phyloP scores from a whole-genome alignment of 2,113 vertebrate species.

The Rallus limicola region DNA sequence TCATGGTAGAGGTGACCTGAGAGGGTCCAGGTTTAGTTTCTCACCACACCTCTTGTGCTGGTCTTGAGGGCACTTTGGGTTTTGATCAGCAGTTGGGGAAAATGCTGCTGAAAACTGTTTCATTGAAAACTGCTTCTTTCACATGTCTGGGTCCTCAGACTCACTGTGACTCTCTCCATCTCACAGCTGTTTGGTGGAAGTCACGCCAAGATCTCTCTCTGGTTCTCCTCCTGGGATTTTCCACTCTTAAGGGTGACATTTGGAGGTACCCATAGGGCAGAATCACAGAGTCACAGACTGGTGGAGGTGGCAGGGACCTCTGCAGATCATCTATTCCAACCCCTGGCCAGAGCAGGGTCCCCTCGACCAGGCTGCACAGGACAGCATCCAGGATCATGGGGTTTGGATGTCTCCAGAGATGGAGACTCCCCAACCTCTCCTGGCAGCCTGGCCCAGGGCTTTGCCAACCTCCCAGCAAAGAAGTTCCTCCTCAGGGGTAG shows the following conservation, averaged over 20 bases:
- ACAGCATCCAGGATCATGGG: too few species aligned
- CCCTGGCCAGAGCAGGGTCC: too few species aligned
- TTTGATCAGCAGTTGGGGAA: neutral
- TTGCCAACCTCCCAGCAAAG: too few species aligned
- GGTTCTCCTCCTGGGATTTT: neutral
- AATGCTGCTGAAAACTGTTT: neutral
- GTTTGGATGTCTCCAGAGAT: too few species aligned
- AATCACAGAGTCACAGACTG: too few species aligned
- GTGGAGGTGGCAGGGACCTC: too few species aligned
- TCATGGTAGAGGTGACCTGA: neutral
- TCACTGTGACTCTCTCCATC: rapidly evolving
- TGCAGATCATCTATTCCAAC: too few species aligned
- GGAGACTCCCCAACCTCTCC: too few species aligned
- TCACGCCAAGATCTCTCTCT: neutral
- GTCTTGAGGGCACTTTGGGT: neutral
- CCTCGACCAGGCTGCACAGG: too few species aligned
- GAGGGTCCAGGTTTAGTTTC: neutral
- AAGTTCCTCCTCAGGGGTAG: too few species aligned
- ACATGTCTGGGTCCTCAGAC: neutral
- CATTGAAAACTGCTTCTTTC: neutral
- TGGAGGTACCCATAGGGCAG: neutral
- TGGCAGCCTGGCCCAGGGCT: too few species aligned
- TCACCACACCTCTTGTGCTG: rapidly evolving
- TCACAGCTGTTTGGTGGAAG: neutral
- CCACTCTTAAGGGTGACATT: neutral